A percentile compares a stretch with the other conserved stretches of the same genome.
These are phyloP conservation scores for Agrochola circellaris DNA, from an alignment of 2,888 invertebrate genomes.

Conservation along the genomic window DNA sequence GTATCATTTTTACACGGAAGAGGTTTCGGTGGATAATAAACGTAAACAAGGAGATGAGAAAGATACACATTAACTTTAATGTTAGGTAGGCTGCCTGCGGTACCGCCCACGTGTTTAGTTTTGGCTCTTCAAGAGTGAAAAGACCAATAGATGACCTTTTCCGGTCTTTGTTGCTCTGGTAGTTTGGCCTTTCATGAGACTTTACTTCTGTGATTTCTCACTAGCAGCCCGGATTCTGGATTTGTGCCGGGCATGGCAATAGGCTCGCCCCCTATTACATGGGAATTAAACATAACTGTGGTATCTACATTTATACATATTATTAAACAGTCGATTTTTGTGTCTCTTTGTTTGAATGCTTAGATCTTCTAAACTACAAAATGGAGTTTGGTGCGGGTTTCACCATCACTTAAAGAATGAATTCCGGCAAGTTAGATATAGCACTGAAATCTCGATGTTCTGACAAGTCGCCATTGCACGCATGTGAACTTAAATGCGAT, in stretches of 20 bases:
- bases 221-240: too few relatives aligned
- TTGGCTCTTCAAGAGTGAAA: neutral
- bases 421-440: too few relatives aligned
- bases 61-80: constrained; percentile 21
- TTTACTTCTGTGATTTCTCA: neutral
- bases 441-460: too few relatives aligned
- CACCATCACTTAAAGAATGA: too few relatives aligned
- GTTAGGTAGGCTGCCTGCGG: neutral
- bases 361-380: too few relatives aligned
- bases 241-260: neutral
- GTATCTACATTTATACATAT: too few relatives aligned
- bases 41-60: constrained; percentile 6
- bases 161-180: neutral
- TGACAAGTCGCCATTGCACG: too few relatives aligned
- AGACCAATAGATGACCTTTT: neutral
- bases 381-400: too few relatives aligned
- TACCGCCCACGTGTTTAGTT: neutral
- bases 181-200: neutral
- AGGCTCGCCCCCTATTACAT: neutral
- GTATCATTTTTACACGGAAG: too few relatives aligned
- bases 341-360: too few relatives aligned
- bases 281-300: neutral
- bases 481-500: too few relatives aligned
- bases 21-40: neutral
- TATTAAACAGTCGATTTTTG: too few relatives aligned